Percentiles rank a stretch among this genome's conserved stretches.
Evolutionary conservation across 2,113 vertebrate genomes (phyloP).

Genomic region (Eulacestoma nigropectus): DNA sequence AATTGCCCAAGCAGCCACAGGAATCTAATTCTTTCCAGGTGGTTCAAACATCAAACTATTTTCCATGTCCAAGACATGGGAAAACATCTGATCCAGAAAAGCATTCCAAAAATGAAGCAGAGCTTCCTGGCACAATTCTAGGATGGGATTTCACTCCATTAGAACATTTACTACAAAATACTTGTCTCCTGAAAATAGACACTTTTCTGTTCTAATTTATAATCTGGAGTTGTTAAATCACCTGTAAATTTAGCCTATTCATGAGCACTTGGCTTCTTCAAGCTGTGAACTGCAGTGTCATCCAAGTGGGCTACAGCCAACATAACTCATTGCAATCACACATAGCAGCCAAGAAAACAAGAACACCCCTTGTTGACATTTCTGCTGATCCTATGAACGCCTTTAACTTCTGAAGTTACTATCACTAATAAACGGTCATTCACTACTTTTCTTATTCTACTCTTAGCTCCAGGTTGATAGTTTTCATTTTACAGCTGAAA

Average conservation of each 20-base stretch:
- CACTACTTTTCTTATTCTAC: not conserved
- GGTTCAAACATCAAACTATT: not conserved
- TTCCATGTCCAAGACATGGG: not conserved
- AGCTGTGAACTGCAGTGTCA: constrained; percentile 34
- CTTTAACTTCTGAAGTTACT: not conserved
- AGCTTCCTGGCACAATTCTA: not conserved
- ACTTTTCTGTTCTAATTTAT: not conserved
- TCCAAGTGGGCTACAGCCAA: constrained; percentile 37
- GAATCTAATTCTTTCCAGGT: constrained; percentile 36
- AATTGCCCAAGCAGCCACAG: not conserved
- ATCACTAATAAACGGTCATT: not conserved
- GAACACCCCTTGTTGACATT: not conserved
- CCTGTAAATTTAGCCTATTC: constrained; percentile 30
- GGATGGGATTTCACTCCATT: not conserved
- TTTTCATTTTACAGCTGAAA: not conserved
- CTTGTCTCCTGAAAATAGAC: not conserved
- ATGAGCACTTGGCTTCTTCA: constrained; percentile 14
- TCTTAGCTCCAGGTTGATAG: not conserved
- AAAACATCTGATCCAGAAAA: constrained; percentile 8
- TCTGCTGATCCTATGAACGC: not conserved
- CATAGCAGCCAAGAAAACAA: not conserved
- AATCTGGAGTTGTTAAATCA: constrained; percentile 1
- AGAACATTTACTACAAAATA: not conserved
- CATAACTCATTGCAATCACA: not conserved
- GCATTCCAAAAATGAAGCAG: constrained; percentile 1